These are phyloP conservation scores for Lacerta agilis DNA, from an alignment of 2,797 vertebrate genomes.

Conservation along the genomic window DNA sequence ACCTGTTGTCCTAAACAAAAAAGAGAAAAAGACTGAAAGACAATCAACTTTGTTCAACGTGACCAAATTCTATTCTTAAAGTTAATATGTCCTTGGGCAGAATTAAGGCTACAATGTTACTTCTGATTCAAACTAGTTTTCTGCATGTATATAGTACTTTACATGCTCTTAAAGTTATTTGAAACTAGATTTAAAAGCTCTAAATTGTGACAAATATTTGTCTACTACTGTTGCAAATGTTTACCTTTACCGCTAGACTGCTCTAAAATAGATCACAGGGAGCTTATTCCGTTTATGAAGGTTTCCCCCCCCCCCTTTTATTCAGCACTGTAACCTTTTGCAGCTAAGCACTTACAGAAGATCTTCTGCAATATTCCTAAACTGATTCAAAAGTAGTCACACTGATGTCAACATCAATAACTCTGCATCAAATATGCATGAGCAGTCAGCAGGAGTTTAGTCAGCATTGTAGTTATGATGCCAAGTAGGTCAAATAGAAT, in stretches of 20 bases:
- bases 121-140: not conserved
- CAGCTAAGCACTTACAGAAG: not conserved
- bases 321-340: not conserved
- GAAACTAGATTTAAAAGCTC: not conserved
- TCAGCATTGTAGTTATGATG: slow-evolving; percentile 11
- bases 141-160: not conserved
- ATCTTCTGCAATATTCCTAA: slow-evolving; percentile 6
- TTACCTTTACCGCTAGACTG: not conserved
- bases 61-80: not conserved
- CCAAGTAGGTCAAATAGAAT: slow-evolving; percentile 48
- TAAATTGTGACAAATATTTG: not conserved
- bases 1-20: not conserved
- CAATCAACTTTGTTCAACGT: not conserved
- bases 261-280: not conserved
- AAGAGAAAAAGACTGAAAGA: too few relatives aligned
- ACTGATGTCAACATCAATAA: slow-evolving; percentile 24
- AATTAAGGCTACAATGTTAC: not conserved
- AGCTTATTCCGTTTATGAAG: not conserved
- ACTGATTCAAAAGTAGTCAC: slow-evolving; percentile 7
- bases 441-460: slow-evolving; percentile 16
- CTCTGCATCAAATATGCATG: slow-evolving; percentile 33
- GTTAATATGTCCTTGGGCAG: not conserved
- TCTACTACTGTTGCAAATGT: not conserved
- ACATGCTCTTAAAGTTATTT: not conserved
- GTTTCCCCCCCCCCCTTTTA: not conserved